phyloP scores from a whole-genome alignment of 2,888 invertebrate species.

The Drosophila paracracens region DNA sequence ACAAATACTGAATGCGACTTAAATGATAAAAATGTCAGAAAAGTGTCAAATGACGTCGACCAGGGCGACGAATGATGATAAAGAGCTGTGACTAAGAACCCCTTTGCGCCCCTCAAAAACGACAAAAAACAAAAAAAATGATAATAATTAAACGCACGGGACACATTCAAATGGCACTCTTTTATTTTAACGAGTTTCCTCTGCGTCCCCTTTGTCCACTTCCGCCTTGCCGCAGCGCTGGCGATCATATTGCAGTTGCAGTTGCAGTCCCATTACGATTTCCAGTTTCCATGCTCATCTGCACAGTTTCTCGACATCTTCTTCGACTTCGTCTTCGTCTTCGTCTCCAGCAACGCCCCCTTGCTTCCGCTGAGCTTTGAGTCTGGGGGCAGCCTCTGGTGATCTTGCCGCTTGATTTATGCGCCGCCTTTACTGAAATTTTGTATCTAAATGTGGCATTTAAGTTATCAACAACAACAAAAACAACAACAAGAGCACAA shows the following conservation, averaged over 20 bases:
- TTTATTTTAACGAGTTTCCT: slow-evolving; percentile 29
- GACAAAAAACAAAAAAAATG: slow-evolving; percentile 47
- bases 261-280: slow-evolving; percentile 18
- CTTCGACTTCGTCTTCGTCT: slow-evolving; percentile 17
- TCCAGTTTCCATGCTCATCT: slow-evolving; percentile 24
- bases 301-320: neutral
- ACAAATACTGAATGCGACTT: slow-evolving; percentile 71
- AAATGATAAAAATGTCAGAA: slow-evolving; percentile 76
- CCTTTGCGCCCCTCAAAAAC: slow-evolving; percentile 8
- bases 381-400: slow-evolving; percentile 62
- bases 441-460: slow-evolving; percentile 81
- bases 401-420: slow-evolving; percentile 75
- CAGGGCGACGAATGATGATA: slow-evolving; percentile 79
- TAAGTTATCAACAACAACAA: slow-evolving; percentile 76
- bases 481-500: slow-evolving; percentile 13
- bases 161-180: slow-evolving; percentile 69
- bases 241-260: slow-evolving; percentile 64
- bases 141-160: slow-evolving; percentile 82
- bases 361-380: slow-evolving; percentile 49
- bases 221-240: slow-evolving; percentile 30
- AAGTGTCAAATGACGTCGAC: slow-evolving; percentile 75
- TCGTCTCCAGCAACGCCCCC: slow-evolving; percentile 55
- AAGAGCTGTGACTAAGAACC: slow-evolving; percentile 71
- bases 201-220: slow-evolving; percentile 18
- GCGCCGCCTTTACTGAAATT: slow-evolving; percentile 75